Conservation (phyloP, 2,113 vertebrate genomes). For the Chaetops frenatus region DNA sequence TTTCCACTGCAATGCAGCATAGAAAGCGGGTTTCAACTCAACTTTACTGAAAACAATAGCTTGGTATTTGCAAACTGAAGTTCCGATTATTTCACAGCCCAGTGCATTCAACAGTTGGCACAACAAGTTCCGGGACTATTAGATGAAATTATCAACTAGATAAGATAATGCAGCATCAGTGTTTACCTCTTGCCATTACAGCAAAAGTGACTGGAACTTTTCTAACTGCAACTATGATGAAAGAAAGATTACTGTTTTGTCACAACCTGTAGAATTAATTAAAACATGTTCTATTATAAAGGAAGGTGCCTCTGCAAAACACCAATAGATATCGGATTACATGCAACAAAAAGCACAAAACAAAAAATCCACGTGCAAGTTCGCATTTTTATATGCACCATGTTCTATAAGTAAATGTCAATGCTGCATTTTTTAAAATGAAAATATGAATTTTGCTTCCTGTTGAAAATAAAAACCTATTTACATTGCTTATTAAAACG, state of each 20-base stretch:
- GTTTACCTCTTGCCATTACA: background rate
- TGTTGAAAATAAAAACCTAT: background rate
- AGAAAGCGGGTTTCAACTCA: conserved; percentile 37
- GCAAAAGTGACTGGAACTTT: background rate
- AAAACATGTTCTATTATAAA: background rate
- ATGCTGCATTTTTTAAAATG: background rate
- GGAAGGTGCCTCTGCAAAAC: background rate
- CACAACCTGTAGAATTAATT: background rate
- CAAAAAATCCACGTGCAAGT: rapidly evolving
- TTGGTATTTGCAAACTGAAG: conserved; percentile 25
- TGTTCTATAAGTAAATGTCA: background rate
- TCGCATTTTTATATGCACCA: background rate
- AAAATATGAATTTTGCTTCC: background rate
- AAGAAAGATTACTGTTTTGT: background rate
- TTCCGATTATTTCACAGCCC: background rate
- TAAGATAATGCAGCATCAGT: conserved; percentile 7
- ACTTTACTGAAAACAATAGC: conserved; percentile 29
- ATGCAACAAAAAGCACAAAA: background rate
- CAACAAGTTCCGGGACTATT: conserved; percentile 6
- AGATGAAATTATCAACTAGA: conserved; percentile 37
- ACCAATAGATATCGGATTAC: rapidly evolving
- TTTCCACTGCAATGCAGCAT: background rate
- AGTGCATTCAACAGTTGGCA: conserved; percentile 1
- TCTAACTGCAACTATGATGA: background rate
- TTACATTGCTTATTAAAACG: background rate